phyloP scores from a whole-genome alignment of 2,797 vertebrate species.

The Sebastiscus tertius region DNA sequence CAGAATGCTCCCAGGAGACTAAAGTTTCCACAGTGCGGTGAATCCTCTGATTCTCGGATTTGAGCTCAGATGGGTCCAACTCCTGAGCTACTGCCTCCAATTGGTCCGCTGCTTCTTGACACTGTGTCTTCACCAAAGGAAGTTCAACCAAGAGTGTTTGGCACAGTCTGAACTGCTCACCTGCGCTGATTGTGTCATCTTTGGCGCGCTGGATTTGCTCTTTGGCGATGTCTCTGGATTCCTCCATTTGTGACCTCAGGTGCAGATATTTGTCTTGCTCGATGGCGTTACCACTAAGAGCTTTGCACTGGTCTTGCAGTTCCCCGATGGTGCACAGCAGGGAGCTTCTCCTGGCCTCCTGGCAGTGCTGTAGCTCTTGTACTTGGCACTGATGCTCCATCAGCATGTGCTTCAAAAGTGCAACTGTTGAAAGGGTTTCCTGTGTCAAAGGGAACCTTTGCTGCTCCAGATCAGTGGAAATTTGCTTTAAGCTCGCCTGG shows the following conservation, averaged over 20 bases:
- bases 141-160: conserved; percentile 77
- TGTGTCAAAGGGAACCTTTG: conserved; percentile 72
- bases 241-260: conserved; percentile 78
- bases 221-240: conserved; percentile 71
- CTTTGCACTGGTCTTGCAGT: conserved; percentile 79
- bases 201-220: conserved; percentile 67
- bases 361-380: conserved; percentile 73
- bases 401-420: conserved; percentile 62
- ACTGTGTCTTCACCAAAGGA: conserved; percentile 74
- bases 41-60: conserved; percentile 73
- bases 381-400: conserved; percentile 79
- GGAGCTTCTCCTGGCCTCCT: conserved; percentile 63
- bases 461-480: conserved; percentile 61
- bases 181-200: conserved; percentile 37
- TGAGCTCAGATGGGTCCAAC: conserved; percentile 69
- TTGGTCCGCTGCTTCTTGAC: conserved; percentile 76
- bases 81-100: conserved; percentile 75
- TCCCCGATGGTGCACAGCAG: conserved; percentile 70
- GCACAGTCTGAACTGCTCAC: conserved; percentile 67
- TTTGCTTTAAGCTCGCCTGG: conserved; percentile 68
- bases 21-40: conserved; percentile 53
- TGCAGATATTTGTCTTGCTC: conserved; percentile 81
- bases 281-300: conserved; percentile 59
- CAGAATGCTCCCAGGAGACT: conserved; percentile 69
- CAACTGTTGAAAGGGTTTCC: conserved; percentile 54